Evolutionary conservation across 2,888 invertebrate genomes (phyloP).

Genomic region (Trissolcus brochymenae): DNA sequence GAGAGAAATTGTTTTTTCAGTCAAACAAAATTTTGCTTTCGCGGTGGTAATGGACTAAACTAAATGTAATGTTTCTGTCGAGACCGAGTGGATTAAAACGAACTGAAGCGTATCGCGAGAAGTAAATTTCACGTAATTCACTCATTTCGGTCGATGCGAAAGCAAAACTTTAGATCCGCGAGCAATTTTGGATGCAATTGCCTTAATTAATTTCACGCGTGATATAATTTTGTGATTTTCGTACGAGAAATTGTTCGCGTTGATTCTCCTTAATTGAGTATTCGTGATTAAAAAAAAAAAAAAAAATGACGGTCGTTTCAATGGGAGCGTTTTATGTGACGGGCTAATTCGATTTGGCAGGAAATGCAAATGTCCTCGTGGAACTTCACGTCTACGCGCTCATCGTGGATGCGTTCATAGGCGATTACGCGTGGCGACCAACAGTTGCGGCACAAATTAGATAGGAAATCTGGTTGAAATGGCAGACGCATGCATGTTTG

Average conservation of each 20-base stretch:
- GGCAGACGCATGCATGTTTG: slow-evolving; percentile 55
- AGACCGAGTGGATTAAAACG: slow-evolving; percentile 36
- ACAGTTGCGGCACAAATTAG: slow-evolving; percentile 58
- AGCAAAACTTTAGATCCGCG: slow-evolving; percentile 22
- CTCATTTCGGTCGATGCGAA: slow-evolving; percentile 19
- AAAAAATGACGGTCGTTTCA: slow-evolving; percentile 1
- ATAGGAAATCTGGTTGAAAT: slow-evolving; percentile 56
- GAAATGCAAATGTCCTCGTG: slow-evolving; percentile 46
- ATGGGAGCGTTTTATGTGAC: slow-evolving; percentile 12
- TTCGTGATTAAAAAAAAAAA: not conserved
- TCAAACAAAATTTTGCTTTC: slow-evolving; percentile 44
- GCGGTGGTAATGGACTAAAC: slow-evolving; percentile 37
- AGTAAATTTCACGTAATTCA: slow-evolving; percentile 36
- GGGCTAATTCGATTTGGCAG: slow-evolving; percentile 43
- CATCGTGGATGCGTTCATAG: slow-evolving; percentile 54
- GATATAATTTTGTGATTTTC: slow-evolving; percentile 5
- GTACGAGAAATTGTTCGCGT: not conserved
- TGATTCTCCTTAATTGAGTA: slow-evolving; percentile 7
- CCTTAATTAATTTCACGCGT: slow-evolving; percentile 16
- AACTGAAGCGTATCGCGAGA: slow-evolving; percentile 31
- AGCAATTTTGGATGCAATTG: slow-evolving; percentile 10
- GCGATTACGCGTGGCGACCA: slow-evolving; percentile 58
- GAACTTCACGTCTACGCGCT: slow-evolving; percentile 48
- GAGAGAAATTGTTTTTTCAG: slow-evolving; percentile 31
- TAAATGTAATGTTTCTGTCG: slow-evolving; percentile 41